Conservation (phyloP, 2,113 vertebrate species). For the Prionailurus viverrinus region DNA sequence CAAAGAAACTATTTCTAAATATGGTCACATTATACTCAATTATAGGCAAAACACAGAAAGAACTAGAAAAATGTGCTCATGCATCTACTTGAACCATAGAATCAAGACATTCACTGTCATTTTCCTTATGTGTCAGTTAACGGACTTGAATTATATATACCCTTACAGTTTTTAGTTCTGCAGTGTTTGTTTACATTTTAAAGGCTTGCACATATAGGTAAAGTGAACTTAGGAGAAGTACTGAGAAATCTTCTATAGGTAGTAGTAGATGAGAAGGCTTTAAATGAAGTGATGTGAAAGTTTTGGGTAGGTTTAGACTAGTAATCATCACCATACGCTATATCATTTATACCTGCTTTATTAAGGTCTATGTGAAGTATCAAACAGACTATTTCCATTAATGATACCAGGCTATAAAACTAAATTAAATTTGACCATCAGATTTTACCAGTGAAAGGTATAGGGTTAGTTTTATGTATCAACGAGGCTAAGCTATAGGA, state of each 20-base stretch:
- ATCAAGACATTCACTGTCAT: neutral
- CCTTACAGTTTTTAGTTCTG: neutral
- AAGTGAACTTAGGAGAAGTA: neutral
- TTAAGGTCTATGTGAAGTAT: neutral
- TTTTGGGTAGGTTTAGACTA: neutral
- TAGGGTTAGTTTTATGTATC: neutral
- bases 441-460: neutral
- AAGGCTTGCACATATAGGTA: neutral
- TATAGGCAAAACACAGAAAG: neutral
- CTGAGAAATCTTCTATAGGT: neutral
- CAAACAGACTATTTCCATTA: neutral
- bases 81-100: neutral
- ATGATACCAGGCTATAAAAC: neutral
- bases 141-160: neutral
- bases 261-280: neutral
- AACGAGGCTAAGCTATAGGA: neutral
- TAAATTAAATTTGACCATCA: neutral
- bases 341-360: neutral
- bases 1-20: constrained; percentile 2
- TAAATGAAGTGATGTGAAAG: neutral
- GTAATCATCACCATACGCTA: neutral
- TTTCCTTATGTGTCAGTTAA: neutral
- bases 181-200: neutral
- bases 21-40: neutral
- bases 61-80: neutral